phyloP scores from a whole-genome alignment of 2,797 vertebrate genomes.

The Paedocypris micromegethes region DNA sequence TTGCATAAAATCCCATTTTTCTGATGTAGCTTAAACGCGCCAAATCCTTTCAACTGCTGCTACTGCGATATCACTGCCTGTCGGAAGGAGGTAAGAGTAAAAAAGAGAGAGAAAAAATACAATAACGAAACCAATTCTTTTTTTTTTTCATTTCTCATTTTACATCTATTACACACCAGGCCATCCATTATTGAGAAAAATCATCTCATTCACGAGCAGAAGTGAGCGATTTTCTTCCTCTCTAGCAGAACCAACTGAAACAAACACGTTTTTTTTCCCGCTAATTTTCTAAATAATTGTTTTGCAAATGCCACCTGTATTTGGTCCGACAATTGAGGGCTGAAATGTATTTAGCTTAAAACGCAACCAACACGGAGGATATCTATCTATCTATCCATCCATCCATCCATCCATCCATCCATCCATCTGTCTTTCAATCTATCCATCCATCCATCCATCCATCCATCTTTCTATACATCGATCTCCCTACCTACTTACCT shows the following conservation, averaged over 20 bases:
- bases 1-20: conserved; percentile 51
- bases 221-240: neutral
- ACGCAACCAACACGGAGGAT: too few species aligned
- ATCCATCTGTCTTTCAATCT: too few species aligned
- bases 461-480: too few species aligned
- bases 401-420: too few species aligned
- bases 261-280: neutral
- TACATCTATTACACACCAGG: conserved; percentile 24
- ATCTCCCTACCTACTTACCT: too few species aligned
- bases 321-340: too few species aligned
- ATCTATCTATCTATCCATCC: too few species aligned
- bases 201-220: too few species aligned
- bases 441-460: too few species aligned
- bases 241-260: neutral
- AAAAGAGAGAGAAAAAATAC: conserved; percentile 2
- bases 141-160: conserved; percentile 25
- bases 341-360: too few species aligned
- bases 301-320: too few species aligned
- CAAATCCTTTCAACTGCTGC: conserved; percentile 43
- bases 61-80: conserved; percentile 36
- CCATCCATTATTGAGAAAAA: neutral
- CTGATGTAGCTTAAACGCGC: conserved; percentile 36
- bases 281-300: too few species aligned
- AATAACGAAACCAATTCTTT: conserved; percentile 4
- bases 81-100: conserved; percentile 21